Evolutionary conservation across 2,888 invertebrate species (phyloP).

Genomic region (Tenthredo livida): DNA sequence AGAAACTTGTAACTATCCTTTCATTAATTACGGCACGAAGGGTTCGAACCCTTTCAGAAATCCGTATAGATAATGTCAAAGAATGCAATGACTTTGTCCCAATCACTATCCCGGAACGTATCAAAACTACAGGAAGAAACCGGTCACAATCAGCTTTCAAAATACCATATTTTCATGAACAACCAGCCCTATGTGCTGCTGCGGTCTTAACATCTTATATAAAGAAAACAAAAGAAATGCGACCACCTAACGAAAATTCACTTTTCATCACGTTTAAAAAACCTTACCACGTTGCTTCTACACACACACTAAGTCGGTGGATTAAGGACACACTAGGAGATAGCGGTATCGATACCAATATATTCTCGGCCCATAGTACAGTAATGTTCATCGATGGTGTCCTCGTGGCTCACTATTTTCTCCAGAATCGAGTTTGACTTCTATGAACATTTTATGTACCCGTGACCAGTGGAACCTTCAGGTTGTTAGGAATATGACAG

Average conservation of each 20-base stretch:
- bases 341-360: constrained; percentile 62
- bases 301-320: constrained; percentile 49
- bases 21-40: no score
- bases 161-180: background rate
- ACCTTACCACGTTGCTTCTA: background rate
- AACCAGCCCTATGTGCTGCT: constrained; percentile 41
- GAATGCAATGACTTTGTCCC: background rate
- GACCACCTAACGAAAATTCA: constrained; percentile 45
- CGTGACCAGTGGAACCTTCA: no score
- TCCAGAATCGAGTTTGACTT: no score
- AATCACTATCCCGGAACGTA: background rate
- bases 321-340: constrained; percentile 5
- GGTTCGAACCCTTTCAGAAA: background rate
- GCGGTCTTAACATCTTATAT: constrained; percentile 31
- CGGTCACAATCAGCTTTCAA: background rate
- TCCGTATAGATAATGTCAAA: background rate
- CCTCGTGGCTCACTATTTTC: no score
- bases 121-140: background rate
- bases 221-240: background rate
- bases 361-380: constrained; percentile 62
- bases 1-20: background rate
- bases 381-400: no score
- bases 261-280: constrained; percentile 49
- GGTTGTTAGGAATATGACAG: no score
- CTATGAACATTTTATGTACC: no score